Conservation (phyloP, 2,113 vertebrate species). For the Dascyllus trimaculatus region DNA sequence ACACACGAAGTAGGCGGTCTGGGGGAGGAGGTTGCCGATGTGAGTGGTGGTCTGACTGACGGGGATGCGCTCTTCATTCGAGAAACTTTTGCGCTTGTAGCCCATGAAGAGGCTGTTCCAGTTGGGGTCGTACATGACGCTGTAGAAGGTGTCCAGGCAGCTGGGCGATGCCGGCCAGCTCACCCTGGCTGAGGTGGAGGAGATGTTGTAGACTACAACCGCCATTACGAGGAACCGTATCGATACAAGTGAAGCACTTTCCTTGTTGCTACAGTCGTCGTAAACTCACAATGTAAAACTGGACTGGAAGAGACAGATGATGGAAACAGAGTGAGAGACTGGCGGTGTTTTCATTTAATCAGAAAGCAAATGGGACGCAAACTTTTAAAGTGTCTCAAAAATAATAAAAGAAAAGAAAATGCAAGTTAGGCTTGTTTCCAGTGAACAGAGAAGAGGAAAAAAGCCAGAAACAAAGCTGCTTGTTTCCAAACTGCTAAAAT, state of each 20-base stretch:
- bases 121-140: conserved; percentile 91
- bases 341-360: too few relatives aligned
- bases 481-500: too few relatives aligned
- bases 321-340: neutral
- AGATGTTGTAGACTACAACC: conserved; percentile 87
- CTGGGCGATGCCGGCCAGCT: conserved; percentile 85
- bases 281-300: neutral
- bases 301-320: conserved; percentile 12
- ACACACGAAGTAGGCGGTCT: conserved; percentile 89
- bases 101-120: conserved; percentile 88
- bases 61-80: conserved; percentile 89
- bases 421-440: too few relatives aligned
- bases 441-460: too few relatives aligned
- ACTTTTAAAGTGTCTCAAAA: too few relatives aligned
- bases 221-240: conserved; percentile 76
- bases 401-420: too few relatives aligned
- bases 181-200: conserved; percentile 85
- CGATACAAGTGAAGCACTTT: neutral
- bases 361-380: too few relatives aligned
- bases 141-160: conserved; percentile 91
- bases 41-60: conserved; percentile 85
- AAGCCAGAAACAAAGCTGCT: too few relatives aligned
- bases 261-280: neutral
- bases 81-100: conserved; percentile 88
- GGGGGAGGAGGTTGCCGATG: conserved; percentile 87